phyloP scores from a whole-genome alignment of 2,113 vertebrate genomes.

The Brachyhypopomus gauderio region DNA sequence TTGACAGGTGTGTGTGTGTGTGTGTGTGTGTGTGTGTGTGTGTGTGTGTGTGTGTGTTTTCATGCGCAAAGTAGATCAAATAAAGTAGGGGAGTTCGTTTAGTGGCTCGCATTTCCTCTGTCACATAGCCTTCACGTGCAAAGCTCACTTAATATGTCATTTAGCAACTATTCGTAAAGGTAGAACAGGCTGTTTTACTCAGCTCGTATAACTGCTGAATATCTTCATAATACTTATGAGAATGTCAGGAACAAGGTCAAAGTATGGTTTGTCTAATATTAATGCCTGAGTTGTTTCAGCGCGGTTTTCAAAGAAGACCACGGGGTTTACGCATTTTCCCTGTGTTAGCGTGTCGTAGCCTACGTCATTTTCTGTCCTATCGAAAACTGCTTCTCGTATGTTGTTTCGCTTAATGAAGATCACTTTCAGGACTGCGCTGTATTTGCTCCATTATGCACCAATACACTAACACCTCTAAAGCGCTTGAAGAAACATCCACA shows the following conservation, averaged over 20 bases:
- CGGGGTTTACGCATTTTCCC: neutral
- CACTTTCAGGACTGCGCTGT: neutral
- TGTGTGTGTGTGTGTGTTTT: neutral
- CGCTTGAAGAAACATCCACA: neutral
- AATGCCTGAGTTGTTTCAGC: too few relatives aligned
- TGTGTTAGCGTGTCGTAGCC: neutral
- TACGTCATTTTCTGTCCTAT: neutral
- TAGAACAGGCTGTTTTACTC: too few relatives aligned
- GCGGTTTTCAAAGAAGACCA: neutral
- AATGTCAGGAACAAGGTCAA: too few relatives aligned
- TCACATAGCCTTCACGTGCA: neutral
- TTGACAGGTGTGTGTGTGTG: conserved; percentile 79
- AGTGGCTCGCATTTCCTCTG: neutral
- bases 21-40: conserved; percentile 8
- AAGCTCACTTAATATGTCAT: too few relatives aligned
- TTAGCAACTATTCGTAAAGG: too few relatives aligned
- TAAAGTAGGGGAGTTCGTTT: conserved; percentile 1
- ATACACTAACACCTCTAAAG: neutral
- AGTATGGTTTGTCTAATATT: too few relatives aligned
- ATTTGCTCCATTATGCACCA: neutral
- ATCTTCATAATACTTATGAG: too few relatives aligned
- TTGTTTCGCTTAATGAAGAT: neutral
- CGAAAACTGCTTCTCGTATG: neutral
- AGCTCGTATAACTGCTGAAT: too few relatives aligned
- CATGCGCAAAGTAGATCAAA: conserved; percentile 16